Percentiles rank a stretch among this genome's conserved stretches.
Conservation (phyloP, 2,888 invertebrate species). For the Campoplex nolae region DNA sequence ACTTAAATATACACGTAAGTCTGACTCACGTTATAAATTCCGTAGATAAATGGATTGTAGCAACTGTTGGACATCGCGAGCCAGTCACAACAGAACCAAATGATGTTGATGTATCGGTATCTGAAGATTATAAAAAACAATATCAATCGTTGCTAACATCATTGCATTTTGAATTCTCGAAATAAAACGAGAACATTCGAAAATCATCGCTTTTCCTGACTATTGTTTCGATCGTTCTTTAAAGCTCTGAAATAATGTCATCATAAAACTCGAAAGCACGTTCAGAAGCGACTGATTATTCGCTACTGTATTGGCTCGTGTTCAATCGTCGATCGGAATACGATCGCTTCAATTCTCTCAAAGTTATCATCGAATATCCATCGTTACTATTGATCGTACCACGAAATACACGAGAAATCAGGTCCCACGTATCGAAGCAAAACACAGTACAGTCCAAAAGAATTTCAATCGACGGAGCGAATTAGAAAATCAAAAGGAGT, state of each 20-base stretch:
- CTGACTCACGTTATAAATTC: constrained; percentile 93
- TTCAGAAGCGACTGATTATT: not conserved
- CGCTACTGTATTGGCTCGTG: not conserved
- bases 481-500: not conserved
- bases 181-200: not conserved
- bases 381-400: not conserved
- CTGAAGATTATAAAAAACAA: constrained; percentile 84
- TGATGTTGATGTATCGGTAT: constrained; percentile 92
- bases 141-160: not conserved
- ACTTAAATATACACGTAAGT: not conserved
- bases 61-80: constrained; percentile 96
- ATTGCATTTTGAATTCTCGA: no score
- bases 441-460: not conserved
- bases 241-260: not conserved
- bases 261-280: not conserved
- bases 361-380: not conserved
- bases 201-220: not conserved
- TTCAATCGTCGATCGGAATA: not conserved
- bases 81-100: constrained; percentile 95
- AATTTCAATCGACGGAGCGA: not conserved
- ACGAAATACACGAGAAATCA: not conserved
- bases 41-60: constrained; percentile 96
- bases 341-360: not conserved
- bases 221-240: constrained; percentile 1
- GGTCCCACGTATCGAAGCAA: not conserved